Evolutionary conservation across 2,888 invertebrate genomes (phyloP).

Genomic region (Criorhina ranunculi): DNA sequence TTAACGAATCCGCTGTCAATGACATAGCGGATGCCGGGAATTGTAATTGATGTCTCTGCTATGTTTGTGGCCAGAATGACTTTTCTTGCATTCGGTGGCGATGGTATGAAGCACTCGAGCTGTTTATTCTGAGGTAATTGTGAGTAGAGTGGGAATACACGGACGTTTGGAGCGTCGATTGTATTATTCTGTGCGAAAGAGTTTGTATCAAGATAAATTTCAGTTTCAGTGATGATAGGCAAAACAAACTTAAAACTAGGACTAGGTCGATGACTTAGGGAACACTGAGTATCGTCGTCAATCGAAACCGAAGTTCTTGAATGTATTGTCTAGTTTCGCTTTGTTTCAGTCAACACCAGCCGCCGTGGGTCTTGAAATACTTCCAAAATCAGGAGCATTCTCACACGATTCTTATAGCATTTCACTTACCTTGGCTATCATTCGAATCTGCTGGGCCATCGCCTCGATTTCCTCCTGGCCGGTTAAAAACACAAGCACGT

Average conservation of each 20-base stretch:
- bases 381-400: background rate
- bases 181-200: slow-evolving; percentile 85
- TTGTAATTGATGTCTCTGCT: slow-evolving; percentile 98
- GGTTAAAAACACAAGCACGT: slow-evolving; percentile 96
- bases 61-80: slow-evolving; percentile 98
- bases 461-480: slow-evolving; percentile 98
- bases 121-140: slow-evolving; percentile 94
- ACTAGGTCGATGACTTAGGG: background rate
- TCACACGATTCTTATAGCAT: background rate
- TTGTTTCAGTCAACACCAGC: background rate
- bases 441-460: slow-evolving; percentile 90
- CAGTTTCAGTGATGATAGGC: slow-evolving; percentile 38
- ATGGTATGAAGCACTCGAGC: slow-evolving; percentile 92
- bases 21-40: slow-evolving; percentile 95
- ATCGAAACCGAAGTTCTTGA: slow-evolving; percentile 11
- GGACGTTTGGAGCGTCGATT: slow-evolving; percentile 88
- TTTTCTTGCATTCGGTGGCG: slow-evolving; percentile 92
- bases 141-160: slow-evolving; percentile 95
- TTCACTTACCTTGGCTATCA: slow-evolving; percentile 87
- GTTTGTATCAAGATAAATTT: slow-evolving; percentile 26
- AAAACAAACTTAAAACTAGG: slow-evolving; percentile 25
- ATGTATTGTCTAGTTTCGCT: background rate
- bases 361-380: slow-evolving; percentile 1
- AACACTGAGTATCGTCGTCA: background rate
- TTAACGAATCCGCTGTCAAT: slow-evolving; percentile 97